Percentiles rank a stretch among this genome's conserved stretches.
phyloP scores from a whole-genome alignment of 2,113 vertebrate species.

The Lagopus muta region DNA sequence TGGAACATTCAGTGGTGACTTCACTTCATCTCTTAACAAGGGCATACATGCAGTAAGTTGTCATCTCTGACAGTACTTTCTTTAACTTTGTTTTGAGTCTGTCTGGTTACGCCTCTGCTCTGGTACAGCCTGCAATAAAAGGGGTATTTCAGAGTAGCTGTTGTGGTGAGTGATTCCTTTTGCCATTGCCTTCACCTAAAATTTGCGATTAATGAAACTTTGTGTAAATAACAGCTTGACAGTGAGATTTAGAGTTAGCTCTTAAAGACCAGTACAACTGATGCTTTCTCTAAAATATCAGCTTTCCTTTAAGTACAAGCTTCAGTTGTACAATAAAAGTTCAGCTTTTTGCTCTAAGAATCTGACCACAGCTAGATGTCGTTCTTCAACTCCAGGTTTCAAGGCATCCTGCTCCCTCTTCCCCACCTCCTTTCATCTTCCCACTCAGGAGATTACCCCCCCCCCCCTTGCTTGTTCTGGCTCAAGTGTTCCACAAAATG shows the following conservation, averaged over 20 bases:
- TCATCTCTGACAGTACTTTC: neutral
- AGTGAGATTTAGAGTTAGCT: neutral
- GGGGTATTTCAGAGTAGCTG: neutral
- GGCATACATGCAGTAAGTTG: neutral
- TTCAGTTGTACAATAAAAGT: neutral
- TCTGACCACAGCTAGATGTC: neutral
- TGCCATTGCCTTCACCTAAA: neutral
- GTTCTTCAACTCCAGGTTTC: neutral
- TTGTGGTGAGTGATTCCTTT: neutral
- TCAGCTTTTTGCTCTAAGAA: neutral
- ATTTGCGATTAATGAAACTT: neutral
- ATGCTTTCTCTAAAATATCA: neutral
- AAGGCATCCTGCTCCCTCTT: neutral
- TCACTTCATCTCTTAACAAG: neutral
- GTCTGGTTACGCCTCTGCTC: neutral
- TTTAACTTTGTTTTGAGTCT: neutral
- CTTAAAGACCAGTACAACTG: neutral
- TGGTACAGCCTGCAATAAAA: neutral
- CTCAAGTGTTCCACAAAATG: neutral
- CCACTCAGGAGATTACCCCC: neutral
- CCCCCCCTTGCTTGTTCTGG: neutral
- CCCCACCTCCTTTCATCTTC: conserved; percentile 44
- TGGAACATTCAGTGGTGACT: neutral
- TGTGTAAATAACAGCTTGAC: neutral
- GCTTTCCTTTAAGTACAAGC: neutral